A percentile compares a stretch with the other conserved stretches of the same genome.
Evolutionary conservation across 2,113 vertebrate species (phyloP).

Genomic region (Holacanthus passer): DNA sequence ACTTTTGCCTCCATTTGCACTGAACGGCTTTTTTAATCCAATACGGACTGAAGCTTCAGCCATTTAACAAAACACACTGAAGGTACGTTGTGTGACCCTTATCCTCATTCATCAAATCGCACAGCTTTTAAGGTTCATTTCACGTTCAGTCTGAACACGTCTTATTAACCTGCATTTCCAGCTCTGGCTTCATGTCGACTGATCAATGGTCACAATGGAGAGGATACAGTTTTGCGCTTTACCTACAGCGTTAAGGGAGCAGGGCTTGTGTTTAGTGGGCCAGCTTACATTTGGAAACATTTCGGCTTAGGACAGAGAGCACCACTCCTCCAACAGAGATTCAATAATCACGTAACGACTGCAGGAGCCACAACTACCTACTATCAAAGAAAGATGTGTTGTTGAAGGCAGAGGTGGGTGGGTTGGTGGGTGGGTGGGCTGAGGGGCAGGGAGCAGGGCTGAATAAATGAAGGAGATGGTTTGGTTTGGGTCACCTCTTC

Average conservation of each 20-base stretch:
- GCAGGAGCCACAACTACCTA: slow-evolving; percentile 70
- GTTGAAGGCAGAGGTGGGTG: slow-evolving; percentile 67
- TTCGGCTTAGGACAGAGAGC: slow-evolving; percentile 55
- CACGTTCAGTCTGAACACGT: slow-evolving; percentile 37
- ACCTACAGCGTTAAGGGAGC: slow-evolving; percentile 52
- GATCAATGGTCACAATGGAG: slow-evolving; percentile 22
- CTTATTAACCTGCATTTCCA: slow-evolving; percentile 1
- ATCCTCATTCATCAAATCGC: neutral
- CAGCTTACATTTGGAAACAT: slow-evolving; percentile 48
- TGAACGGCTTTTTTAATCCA: neutral
- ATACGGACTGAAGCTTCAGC: neutral
- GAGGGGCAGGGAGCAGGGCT: slow-evolving; percentile 41
- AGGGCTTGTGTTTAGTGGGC: slow-evolving; percentile 48
- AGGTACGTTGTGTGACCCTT: neutral
- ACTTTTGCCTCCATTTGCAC: neutral
- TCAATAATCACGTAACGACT: slow-evolving; percentile 63
- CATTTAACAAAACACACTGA: neutral
- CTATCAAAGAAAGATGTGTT: slow-evolving; percentile 64
- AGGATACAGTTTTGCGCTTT: slow-evolving; percentile 35
- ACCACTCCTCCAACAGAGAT: slow-evolving; percentile 53
- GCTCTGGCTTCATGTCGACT: slow-evolving; percentile 28
- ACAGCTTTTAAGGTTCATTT: neutral
- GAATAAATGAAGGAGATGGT: slow-evolving; percentile 48
- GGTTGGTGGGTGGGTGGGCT: neutral
- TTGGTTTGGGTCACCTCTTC: slow-evolving; percentile 64